Percentiles rank a stretch among this genome's conserved stretches.
Conservation (phyloP, 1,140 invertebrate species). For the Sycobia sp. region DNA sequence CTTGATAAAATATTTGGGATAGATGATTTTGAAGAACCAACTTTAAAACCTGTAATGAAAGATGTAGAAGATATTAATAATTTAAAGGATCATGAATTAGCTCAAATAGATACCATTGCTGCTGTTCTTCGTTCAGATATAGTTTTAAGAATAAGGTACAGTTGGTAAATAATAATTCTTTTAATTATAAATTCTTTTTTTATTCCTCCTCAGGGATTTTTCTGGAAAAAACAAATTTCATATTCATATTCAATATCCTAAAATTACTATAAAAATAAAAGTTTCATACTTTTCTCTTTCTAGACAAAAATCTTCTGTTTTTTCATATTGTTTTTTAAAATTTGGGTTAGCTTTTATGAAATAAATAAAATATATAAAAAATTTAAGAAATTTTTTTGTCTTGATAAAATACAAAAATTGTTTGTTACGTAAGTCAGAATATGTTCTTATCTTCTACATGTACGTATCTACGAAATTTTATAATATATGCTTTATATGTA, state of each 20-base stretch:
- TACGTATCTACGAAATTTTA: no score
- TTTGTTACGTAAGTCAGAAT: no score
- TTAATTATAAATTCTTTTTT: no score
- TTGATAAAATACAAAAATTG: background rate
- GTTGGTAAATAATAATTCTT: constrained; percentile 32
- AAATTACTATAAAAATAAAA: background rate
- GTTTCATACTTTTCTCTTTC: no score
- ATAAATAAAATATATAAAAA: no score
- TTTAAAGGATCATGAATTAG: constrained; percentile 83
- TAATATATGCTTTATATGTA: no score
- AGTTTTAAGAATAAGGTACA: constrained; percentile 70
- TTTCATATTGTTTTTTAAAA: no score
- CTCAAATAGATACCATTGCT: constrained; percentile 76
- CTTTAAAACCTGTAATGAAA: constrained; percentile 68
- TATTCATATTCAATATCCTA: no score
- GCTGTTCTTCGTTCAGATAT: constrained; percentile 79
- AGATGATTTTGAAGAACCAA: constrained; percentile 56
- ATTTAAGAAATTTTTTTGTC: background rate
- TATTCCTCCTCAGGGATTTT: no score
- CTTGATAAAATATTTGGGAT: constrained; percentile 71
- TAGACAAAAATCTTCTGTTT: no score
- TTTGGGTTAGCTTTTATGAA: background rate
- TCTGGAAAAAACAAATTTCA: no score
- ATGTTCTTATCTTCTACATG: no score
- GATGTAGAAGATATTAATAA: constrained; percentile 69